Conservation (phyloP, 2,113 vertebrate species). For the Poicephalus meyeri region DNA sequence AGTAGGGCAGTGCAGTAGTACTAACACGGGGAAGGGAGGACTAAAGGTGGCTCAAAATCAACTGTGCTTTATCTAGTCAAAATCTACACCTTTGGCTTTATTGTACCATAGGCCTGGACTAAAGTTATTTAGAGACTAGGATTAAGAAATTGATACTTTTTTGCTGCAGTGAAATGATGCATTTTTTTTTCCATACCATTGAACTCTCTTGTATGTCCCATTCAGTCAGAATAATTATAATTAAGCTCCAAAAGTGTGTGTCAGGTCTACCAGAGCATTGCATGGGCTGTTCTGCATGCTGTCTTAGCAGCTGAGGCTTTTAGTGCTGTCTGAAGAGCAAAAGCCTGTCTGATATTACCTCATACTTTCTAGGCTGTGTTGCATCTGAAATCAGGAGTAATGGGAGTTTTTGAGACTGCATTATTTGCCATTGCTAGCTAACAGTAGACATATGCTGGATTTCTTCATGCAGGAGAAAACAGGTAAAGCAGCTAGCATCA, state of each 20-base stretch:
- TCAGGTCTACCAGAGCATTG: neutral
- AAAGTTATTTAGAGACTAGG: neutral
- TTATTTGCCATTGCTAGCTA: neutral
- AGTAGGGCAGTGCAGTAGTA: neutral
- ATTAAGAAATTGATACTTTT: neutral
- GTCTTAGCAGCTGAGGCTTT: neutral
- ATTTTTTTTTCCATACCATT: neutral
- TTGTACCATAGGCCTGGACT: neutral
- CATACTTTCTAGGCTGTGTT: neutral
- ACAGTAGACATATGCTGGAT: neutral
- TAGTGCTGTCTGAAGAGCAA: neutral
- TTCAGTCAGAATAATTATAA: neutral
- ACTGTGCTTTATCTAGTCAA: neutral
- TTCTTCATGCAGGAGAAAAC: neutral
- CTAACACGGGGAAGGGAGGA: neutral
- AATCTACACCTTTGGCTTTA: neutral
- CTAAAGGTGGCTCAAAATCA: neutral
- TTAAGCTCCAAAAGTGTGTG: neutral
- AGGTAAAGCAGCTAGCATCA: neutral
- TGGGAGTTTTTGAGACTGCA: neutral
- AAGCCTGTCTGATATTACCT: neutral
- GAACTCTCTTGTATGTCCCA: neutral
- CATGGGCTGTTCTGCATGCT: neutral
- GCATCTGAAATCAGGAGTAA: neutral
- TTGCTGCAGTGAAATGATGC: neutral